Conservation (phyloP, 1,140 invertebrate species). For the Caenorhabditis briggsae region DNA sequence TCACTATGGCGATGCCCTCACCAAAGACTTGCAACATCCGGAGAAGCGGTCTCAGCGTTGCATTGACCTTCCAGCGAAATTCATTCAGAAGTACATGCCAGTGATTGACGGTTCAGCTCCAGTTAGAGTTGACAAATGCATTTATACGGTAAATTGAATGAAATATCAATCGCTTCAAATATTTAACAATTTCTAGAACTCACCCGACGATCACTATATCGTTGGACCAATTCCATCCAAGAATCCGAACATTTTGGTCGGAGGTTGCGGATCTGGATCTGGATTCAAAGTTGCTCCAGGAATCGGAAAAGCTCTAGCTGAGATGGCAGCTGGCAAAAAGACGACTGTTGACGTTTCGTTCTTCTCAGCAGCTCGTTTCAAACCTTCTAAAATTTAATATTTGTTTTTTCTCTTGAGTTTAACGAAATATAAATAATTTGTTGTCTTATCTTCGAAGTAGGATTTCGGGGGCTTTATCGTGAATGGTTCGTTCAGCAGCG, state of each 20-base stretch:
- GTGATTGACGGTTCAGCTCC: conserved; percentile 30
- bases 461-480: too few species aligned
- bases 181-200: conserved; percentile 3
- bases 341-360: conserved; percentile 60
- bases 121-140: conserved; percentile 55
- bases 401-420: neutral
- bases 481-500: too few species aligned
- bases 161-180: neutral
- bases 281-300: conserved; percentile 62
- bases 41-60: neutral
- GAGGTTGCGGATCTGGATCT: conserved; percentile 58
- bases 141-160: conserved; percentile 38
- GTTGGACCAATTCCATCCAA: conserved; percentile 52
- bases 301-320: conserved; percentile 58
- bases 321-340: conserved; percentile 59
- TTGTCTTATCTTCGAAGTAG: too few species aligned
- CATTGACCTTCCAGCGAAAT: conserved; percentile 54
- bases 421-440: too few species aligned
- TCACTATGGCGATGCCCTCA: conserved; percentile 43
- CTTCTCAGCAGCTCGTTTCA: conserved; percentile 49
- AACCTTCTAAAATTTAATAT: conserved; percentile 14
- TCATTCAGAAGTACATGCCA: conserved; percentile 53
- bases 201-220: conserved; percentile 51
- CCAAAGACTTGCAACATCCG: neutral
- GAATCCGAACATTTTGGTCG: conserved; percentile 54